phyloP scores from a whole-genome alignment of 2,797 vertebrate species.

The Clamator glandarius region DNA sequence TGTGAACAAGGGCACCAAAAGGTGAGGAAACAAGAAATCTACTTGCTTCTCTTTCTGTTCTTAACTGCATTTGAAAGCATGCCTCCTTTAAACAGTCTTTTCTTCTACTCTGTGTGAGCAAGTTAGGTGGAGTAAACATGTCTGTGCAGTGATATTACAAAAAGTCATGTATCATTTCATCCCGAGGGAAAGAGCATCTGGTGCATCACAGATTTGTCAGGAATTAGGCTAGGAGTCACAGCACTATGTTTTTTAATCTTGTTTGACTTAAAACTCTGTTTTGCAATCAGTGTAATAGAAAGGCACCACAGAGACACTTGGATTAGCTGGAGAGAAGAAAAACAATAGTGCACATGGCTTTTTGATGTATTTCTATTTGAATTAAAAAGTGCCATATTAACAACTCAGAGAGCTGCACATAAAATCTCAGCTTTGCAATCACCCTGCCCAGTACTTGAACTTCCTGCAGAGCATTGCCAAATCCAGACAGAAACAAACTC shows the following conservation, averaged over 20 bases:
- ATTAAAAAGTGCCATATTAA: not conserved
- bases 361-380: constrained; percentile 29
- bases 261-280: constrained; percentile 60
- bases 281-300: constrained; percentile 55
- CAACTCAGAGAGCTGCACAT: not conserved
- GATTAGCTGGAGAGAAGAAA: constrained; percentile 36
- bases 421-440: not conserved
- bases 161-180: constrained; percentile 24
- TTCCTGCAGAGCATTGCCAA: not conserved
- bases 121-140: constrained; percentile 31
- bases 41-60: not conserved
- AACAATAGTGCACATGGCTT: not conserved
- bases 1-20: not conserved
- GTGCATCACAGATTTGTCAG: constrained; percentile 56
- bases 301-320: not conserved
- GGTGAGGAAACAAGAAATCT: not conserved
- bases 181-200: constrained; percentile 30
- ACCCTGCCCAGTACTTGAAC: not conserved
- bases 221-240: constrained; percentile 51
- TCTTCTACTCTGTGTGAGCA: not conserved
- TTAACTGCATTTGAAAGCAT: not conserved
- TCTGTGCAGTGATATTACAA: constrained; percentile 22
- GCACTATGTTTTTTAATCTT: constrained; percentile 25
- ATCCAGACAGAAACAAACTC: not conserved
- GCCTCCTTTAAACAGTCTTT: not conserved